Percentiles rank a stretch among this genome's conserved stretches.
Conservation (phyloP, 1,140 invertebrate genomes). For the Propsilocerus akamusi region DNA sequence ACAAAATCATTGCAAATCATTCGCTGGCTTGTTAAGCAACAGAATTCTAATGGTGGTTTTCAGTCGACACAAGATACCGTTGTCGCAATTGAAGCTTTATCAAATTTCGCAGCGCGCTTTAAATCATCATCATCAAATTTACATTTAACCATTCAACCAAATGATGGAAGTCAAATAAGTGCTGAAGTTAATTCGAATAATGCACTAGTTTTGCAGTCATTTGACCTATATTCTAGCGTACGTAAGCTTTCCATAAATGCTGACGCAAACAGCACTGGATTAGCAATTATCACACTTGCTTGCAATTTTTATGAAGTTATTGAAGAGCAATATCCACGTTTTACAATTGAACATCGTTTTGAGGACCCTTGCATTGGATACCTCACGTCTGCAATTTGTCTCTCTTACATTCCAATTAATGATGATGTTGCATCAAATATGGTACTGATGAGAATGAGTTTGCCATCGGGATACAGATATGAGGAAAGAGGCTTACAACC, state of each 20-base stretch:
- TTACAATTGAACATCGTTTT: neutral
- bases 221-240: slow-evolving; percentile 14
- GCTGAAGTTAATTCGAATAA: slow-evolving; percentile 20
- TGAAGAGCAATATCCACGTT: neutral
- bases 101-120: slow-evolving; percentile 29
- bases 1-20: slow-evolving; percentile 35
- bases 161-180: neutral
- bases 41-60: slow-evolving; percentile 61
- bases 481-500: neutral
- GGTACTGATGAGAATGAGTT: neutral
- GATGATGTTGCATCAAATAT: neutral
- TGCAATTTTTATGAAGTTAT: neutral
- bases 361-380: neutral
- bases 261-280: neutral
- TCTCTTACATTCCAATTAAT: neutral
- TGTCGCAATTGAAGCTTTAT: slow-evolving; percentile 41
- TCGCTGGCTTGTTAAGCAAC: slow-evolving; percentile 51
- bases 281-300: neutral
- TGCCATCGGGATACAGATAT: neutral
- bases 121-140: slow-evolving; percentile 15
- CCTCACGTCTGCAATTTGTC: neutral
- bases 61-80: slow-evolving; percentile 51
- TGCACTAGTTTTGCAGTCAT: slow-evolving; percentile 25
- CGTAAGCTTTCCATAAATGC: neutral
- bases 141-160: slow-evolving; percentile 7